Evolutionary conservation across 2,113 vertebrate genomes (phyloP).

Genomic region (Colossoma macropomum): DNA sequence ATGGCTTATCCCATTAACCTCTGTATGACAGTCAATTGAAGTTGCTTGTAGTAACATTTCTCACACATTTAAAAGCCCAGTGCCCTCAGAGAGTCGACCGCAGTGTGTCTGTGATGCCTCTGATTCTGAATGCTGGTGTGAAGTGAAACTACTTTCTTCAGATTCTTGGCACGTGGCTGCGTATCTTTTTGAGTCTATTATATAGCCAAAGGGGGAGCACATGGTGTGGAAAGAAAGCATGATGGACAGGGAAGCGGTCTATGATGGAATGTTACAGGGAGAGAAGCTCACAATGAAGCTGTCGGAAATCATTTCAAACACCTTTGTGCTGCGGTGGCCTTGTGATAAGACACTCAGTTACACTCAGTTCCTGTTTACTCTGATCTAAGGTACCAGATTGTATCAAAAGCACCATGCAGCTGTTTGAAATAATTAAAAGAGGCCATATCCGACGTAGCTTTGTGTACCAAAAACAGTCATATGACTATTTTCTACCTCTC

Average conservation of each 20-base stretch:
- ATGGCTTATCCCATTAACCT: not conserved
- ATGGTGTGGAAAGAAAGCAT: not conserved
- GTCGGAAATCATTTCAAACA: not conserved
- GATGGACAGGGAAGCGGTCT: not conserved
- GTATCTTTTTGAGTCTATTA: not conserved
- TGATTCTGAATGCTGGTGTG: not conserved
- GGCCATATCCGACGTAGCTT: not conserved
- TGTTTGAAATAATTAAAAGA: not conserved
- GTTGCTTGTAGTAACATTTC: not conserved
- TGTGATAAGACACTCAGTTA: conserved; percentile 21
- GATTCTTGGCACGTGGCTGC: not conserved
- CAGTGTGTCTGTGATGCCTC: not conserved
- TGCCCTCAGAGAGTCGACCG: not conserved
- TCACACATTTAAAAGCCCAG: not conserved
- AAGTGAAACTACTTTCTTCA: not conserved
- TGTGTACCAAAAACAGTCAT: no score
- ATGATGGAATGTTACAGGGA: not conserved
- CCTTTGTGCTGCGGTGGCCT: not conserved
- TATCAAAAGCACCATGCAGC: not conserved
- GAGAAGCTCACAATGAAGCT: not conserved
- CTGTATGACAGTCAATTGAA: not conserved
- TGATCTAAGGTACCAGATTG: conserved; percentile 8
- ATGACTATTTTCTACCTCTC: no score
- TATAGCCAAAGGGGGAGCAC: not conserved
- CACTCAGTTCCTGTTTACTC: conserved; percentile 10